Percentiles rank a stretch among this genome's conserved stretches.
phyloP scores from a whole-genome alignment of 2,113 vertebrate species.

The Seriola dumerili region DNA sequence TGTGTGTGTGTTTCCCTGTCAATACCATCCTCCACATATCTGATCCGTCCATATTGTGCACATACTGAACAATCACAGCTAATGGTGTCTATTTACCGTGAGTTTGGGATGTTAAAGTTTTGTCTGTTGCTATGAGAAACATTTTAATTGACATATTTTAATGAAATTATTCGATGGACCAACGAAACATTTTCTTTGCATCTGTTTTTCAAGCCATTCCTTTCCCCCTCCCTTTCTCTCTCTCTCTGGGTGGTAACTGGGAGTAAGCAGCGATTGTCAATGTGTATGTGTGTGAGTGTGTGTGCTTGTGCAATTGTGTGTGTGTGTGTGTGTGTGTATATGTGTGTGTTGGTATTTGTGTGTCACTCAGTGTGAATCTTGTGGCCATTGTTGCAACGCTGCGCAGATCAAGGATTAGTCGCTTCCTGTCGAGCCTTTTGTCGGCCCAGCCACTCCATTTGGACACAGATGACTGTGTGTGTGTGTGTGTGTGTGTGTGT shows the following conservation, averaged over 20 bases:
- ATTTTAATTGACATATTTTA: background rate
- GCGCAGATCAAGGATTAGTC: slow-evolving; percentile 85
- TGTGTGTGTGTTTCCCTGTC: slow-evolving; percentile 42
- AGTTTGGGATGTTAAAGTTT: background rate
- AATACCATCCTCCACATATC: slow-evolving; percentile 29
- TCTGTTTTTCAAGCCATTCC: background rate
- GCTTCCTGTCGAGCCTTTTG: slow-evolving; percentile 86
- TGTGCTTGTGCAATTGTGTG: no score
- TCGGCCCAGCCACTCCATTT: slow-evolving; percentile 81
- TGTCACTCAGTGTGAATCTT: slow-evolving; percentile 63
- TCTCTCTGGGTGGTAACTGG: slow-evolving; percentile 74
- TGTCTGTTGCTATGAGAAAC: background rate
- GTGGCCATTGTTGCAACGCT: slow-evolving; percentile 80
- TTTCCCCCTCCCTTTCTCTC: slow-evolving; percentile 14
- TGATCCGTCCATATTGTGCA: slow-evolving; percentile 13
- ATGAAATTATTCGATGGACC: slow-evolving; percentile 9
- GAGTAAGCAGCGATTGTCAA: slow-evolving; percentile 70
- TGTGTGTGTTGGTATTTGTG: slow-evolving; percentile 33
- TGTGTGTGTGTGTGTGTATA: background rate
- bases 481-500: slow-evolving; percentile 48
- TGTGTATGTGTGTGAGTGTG: slow-evolving; percentile 41
- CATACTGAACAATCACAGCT: background rate
- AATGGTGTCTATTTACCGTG: background rate
- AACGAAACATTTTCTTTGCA: slow-evolving; percentile 9
- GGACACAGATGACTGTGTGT: slow-evolving; percentile 76